A percentile compares a stretch with the other conserved stretches of the same genome.
These are phyloP conservation scores for Lycia hirtaria DNA, from an alignment of 2,888 invertebrate genomes.

Conservation along the genomic window DNA sequence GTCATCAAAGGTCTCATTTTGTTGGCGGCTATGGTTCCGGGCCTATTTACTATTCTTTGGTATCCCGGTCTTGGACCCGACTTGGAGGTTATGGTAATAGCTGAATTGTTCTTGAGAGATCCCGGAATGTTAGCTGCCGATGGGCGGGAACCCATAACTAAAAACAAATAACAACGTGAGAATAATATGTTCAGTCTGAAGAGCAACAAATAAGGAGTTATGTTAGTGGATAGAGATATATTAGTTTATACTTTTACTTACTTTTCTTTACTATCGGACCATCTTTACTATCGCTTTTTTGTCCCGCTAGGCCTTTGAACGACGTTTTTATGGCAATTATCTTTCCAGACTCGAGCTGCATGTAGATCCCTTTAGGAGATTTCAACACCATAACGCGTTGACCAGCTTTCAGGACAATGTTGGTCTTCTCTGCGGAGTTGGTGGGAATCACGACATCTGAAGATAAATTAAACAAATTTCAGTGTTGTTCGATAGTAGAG, in stretches of 20 bases:
- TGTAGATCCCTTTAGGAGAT: constrained; percentile 97
- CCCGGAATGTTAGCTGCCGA: constrained; percentile 72
- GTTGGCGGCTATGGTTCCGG: constrained; percentile 65
- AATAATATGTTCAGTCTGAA: neutral
- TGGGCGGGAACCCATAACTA: constrained; percentile 74
- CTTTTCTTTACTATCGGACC: constrained; percentile 77
- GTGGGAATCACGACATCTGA: constrained; percentile 96
- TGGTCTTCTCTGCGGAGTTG: constrained; percentile 94
- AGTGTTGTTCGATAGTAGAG: too few species aligned
- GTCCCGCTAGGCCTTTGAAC: constrained; percentile 86
- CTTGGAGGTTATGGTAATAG: constrained; percentile 86
- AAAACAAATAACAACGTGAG: constrained; percentile 36
- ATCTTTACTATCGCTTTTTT: constrained; percentile 72
- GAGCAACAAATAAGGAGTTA: too few species aligned
- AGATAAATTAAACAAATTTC: constrained; percentile 32
- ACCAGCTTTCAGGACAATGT: constrained; percentile 96
- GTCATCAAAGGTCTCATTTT: constrained; percentile 71
- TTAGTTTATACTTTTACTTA: constrained; percentile 41
- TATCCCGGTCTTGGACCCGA: constrained; percentile 67
- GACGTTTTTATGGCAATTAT: constrained; percentile 96
- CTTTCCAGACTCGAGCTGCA: constrained; percentile 97
- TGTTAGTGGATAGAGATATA: too few species aligned
- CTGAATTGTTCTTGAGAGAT: constrained; percentile 86
- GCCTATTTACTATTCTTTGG: constrained; percentile 69
- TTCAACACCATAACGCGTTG: constrained; percentile 97